phyloP scores from a whole-genome alignment of 1,140 invertebrate genomes.

The Temnothorax curvispinosus region DNA sequence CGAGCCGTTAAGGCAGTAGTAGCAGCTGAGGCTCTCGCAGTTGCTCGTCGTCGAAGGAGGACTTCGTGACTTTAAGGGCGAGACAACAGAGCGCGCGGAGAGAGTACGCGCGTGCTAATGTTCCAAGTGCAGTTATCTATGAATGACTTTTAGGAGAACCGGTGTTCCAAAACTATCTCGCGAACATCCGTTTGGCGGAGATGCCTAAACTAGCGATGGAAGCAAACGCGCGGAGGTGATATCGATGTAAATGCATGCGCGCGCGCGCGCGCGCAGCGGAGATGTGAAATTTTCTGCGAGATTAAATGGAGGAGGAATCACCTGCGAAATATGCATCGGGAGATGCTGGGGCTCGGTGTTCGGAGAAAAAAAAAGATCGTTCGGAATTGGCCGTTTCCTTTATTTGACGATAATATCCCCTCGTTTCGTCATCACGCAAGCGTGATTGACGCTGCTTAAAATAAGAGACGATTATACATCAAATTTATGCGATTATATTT shows the following conservation, averaged over 20 bases:
- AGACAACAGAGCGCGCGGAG: conserved; percentile 5
- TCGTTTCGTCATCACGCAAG: not conserved
- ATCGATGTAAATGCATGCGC: not conserved
- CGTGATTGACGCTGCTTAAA: not conserved
- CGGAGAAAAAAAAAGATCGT: not conserved
- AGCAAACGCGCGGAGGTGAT: not conserved
- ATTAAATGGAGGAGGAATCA: conserved; percentile 57
- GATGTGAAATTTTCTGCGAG: conserved; percentile 53
- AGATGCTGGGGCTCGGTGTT: not conserved
- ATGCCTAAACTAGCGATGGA: not conserved
- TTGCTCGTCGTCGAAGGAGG: conserved; percentile 6
- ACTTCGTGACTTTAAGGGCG: conserved; percentile 42
- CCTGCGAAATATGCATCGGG: conserved; percentile 52
- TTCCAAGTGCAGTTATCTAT: conserved; percentile 36
- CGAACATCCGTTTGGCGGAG: conserved; percentile 25
- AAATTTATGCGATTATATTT: conserved; percentile 20
- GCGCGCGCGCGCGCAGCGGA: not conserved
- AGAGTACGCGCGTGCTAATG: conserved; percentile 22
- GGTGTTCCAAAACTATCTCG: conserved; percentile 39
- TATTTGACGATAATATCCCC: conserved; percentile 22
- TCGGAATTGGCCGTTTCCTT: conserved; percentile 37
- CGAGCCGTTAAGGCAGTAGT: not conserved
- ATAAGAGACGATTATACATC: conserved; percentile 1
- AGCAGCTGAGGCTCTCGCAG: conserved; percentile 47
- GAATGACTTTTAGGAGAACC: conserved; percentile 36